Conservation (phyloP, 2,797 vertebrate genomes). For the Scolopax rusticola region DNA sequence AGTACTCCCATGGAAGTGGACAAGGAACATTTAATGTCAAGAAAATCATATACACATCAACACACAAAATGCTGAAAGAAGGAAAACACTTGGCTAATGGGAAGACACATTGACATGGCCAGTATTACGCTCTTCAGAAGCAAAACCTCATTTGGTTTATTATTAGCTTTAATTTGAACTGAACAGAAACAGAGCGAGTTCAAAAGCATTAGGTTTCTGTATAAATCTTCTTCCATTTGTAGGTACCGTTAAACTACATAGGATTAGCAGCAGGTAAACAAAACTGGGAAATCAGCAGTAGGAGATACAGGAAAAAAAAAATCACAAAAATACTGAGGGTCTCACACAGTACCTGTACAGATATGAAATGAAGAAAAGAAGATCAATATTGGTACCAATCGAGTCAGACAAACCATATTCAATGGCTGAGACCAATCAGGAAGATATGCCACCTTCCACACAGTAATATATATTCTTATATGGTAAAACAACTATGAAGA, state of each 20-base stretch:
- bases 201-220: neutral
- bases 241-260: rapidly evolving
- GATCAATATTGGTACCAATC: neutral
- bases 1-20: neutral
- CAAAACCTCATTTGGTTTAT: neutral
- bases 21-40: neutral
- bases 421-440: neutral
- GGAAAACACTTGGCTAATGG: neutral
- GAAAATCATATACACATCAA: neutral
- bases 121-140: neutral
- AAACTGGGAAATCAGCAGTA: neutral
- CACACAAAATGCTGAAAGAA: neutral
- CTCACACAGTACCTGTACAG: neutral
- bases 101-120: neutral
- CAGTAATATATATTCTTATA: neutral
- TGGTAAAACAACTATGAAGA: neutral
- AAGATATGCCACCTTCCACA: neutral
- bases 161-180: neutral
- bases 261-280: neutral
- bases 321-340: neutral
- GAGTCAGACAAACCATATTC: neutral
- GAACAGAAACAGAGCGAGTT: neutral
- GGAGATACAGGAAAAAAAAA: neutral
- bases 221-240: neutral
- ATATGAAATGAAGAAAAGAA: neutral